Evolutionary conservation across 2,888 invertebrate genomes (phyloP).

Genomic region (Stratiomys singularior): DNA sequence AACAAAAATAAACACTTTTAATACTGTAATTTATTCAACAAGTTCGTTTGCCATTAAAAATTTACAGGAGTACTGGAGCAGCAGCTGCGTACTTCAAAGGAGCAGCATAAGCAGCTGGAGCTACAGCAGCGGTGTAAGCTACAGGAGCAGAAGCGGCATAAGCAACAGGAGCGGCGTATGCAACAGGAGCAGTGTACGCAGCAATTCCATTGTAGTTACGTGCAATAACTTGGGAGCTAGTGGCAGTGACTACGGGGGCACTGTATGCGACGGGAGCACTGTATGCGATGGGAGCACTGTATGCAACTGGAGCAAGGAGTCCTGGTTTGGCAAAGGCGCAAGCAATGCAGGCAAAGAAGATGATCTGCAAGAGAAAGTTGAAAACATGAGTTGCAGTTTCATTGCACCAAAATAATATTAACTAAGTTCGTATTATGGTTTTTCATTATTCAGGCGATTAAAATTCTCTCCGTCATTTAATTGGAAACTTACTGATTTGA

Average conservation of each 20-base stretch:
- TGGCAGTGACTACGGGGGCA: slow-evolving; percentile 58
- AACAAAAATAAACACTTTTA: no score
- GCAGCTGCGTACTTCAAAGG: slow-evolving; percentile 58
- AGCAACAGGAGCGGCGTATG: slow-evolving; percentile 50
- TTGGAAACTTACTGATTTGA: slow-evolving; percentile 34
- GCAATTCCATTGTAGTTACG: slow-evolving; percentile 46
- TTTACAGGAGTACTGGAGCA: no score
- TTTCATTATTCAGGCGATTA: no score
- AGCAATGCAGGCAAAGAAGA: slow-evolving; percentile 31
- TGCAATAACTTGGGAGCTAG: slow-evolving; percentile 45
- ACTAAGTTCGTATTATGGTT: no score
- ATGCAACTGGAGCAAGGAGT: slow-evolving; percentile 49
- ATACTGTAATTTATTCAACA: no score
- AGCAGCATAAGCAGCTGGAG: slow-evolving; percentile 49
- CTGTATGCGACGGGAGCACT: slow-evolving; percentile 62
- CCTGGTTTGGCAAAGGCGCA: slow-evolving; percentile 37
- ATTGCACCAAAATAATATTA: no score
- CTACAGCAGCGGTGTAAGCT: slow-evolving; percentile 60
- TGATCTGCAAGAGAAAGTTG: slow-evolving; percentile 5
- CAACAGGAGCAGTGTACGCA: slow-evolving; percentile 31
- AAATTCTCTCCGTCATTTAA: neutral
- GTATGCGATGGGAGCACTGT: slow-evolving; percentile 47
- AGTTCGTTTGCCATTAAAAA: no score
- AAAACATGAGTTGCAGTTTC: neutral
- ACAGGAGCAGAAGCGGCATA: slow-evolving; percentile 56